These are phyloP conservation scores for Tipula lateralis DNA, from an alignment of 2,888 invertebrate species.

Conservation along the genomic window DNA sequence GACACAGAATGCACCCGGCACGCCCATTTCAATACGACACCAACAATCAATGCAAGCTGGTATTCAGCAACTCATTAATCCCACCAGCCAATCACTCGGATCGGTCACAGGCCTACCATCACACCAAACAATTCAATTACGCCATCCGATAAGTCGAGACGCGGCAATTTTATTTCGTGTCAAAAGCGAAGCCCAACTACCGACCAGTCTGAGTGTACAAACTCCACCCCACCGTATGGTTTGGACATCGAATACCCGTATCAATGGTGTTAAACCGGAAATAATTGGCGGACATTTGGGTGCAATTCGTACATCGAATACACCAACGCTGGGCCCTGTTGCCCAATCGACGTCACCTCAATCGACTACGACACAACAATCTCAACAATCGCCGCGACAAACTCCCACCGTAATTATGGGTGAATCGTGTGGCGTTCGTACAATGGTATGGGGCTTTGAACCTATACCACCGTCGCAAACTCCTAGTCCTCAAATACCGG, in stretches of 20 bases:
- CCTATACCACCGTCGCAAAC: constrained; percentile 55
- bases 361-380: constrained; percentile 41
- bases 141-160: constrained; percentile 50
- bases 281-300: constrained; percentile 61
- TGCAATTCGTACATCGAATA: constrained; percentile 40
- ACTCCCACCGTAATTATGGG: constrained; percentile 91
- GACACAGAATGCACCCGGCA: not conserved
- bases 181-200: constrained; percentile 44
- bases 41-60: constrained; percentile 47
- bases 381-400: constrained; percentile 51
- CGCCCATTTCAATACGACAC: constrained; percentile 34
- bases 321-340: constrained; percentile 41
- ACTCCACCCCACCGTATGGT: constrained; percentile 47
- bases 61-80: constrained; percentile 45
- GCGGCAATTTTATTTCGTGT: constrained; percentile 48
- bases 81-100: constrained; percentile 37
- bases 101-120: constrained; percentile 41
- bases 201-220: constrained; percentile 45
- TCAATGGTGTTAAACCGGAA: constrained; percentile 78
- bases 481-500: constrained; percentile 48
- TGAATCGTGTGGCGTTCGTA: constrained; percentile 80
- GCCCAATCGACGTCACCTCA: constrained; percentile 45
- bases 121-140: constrained; percentile 51
- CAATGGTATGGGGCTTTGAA: constrained; percentile 61
- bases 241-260: constrained; percentile 60